Conservation (phyloP, 2,888 invertebrate genomes). For the Lymantria monacha region DNA sequence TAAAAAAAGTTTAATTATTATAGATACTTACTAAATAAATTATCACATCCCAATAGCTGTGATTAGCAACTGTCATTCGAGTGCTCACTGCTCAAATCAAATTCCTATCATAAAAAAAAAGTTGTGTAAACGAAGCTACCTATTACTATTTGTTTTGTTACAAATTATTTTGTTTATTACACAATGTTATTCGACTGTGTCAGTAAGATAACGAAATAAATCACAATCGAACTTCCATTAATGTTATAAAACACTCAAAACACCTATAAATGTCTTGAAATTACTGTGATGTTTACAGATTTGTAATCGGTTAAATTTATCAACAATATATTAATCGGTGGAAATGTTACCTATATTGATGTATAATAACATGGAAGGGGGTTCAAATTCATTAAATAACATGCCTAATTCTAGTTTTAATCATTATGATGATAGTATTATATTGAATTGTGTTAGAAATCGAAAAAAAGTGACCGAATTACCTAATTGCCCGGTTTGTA, state of each 20-base stretch:
- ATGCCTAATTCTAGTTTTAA: constrained; percentile 49
- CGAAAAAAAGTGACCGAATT: constrained; percentile 85
- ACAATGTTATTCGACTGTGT: constrained; percentile 34
- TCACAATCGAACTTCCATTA: constrained; percentile 51
- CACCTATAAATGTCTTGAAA: constrained; percentile 39
- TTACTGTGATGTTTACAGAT: constrained; percentile 69
- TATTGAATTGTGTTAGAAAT: constrained; percentile 76
- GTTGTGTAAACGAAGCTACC: constrained; percentile 43
- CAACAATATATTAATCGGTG: constrained; percentile 31
- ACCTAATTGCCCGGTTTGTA: constrained; percentile 94
- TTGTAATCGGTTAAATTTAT: constrained; percentile 35
- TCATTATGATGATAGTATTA: constrained; percentile 68
- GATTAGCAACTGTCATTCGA: too few relatives aligned
- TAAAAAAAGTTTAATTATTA: too few relatives aligned
- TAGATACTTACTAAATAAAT: too few relatives aligned
- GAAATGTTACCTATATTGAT: constrained; percentile 74
- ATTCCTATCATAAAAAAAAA: constrained; percentile 40
- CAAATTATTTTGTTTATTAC: constrained; percentile 38
- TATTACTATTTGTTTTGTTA: constrained; percentile 51
- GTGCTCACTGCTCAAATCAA: constrained; percentile 4
- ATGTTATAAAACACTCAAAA: constrained; percentile 31
- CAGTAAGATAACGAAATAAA: constrained; percentile 60
- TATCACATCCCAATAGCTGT: too few relatives aligned
- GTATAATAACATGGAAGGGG: constrained; percentile 74
- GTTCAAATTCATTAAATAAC: constrained; percentile 57